Conservation (phyloP, 2,888 invertebrate genomes). For the Phragmatobia fuliginosa region DNA sequence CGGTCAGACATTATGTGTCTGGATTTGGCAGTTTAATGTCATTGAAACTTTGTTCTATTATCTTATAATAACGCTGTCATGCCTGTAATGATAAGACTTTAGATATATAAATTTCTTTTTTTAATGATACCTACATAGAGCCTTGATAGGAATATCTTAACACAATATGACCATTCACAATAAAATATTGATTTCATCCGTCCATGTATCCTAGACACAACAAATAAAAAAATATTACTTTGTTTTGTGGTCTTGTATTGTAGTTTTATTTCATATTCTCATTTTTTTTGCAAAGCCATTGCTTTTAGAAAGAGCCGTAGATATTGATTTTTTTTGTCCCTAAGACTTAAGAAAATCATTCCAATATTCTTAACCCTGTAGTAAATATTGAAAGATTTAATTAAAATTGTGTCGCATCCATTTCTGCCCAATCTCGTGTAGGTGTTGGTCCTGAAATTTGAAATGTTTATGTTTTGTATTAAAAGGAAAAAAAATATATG, state of each 20-base stretch:
- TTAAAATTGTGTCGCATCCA: constrained; percentile 8
- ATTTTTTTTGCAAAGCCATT: neutral
- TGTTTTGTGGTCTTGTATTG: neutral
- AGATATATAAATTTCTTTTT: neutral
- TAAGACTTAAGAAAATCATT: neutral
- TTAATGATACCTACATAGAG: neutral
- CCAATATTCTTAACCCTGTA: neutral
- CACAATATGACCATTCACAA: neutral
- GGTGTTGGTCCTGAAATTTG: constrained; percentile 10
- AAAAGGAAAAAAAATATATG: neutral
- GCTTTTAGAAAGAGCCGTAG: neutral
- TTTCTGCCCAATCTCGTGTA: constrained; percentile 16
- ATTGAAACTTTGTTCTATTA: neutral
- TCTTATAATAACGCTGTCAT: neutral
- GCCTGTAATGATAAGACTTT: neutral
- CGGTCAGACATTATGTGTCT: too few species aligned
- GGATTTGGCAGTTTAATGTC: neutral
- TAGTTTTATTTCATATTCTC: neutral
- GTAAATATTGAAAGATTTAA: neutral
- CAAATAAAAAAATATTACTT: neutral
- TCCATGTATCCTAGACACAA: neutral
- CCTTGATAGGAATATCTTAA: neutral
- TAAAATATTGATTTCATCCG: neutral
- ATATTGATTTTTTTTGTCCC: neutral
- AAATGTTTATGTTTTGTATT: neutral